These are phyloP conservation scores for Anthopleura xanthogrammica DNA, from an alignment of 92 coral and sea anemone species.

Conservation along the genomic window DNA sequence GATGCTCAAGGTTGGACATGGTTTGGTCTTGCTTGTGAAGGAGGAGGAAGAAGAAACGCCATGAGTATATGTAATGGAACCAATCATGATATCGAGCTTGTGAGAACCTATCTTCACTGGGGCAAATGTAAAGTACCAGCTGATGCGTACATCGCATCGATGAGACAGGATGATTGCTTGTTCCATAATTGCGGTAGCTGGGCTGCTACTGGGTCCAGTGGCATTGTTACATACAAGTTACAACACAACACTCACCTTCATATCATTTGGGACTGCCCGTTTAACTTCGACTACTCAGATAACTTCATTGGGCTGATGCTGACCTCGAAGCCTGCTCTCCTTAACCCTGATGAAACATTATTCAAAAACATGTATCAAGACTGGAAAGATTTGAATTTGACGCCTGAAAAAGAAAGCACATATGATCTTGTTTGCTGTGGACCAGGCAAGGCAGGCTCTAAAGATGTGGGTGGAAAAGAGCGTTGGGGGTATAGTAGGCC, in stretches of 20 bases:
- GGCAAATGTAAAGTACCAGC: slow-evolving; percentile 41
- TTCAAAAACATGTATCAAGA: too few relatives aligned
- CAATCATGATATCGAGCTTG: slow-evolving; percentile 3
- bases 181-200: slow-evolving; percentile 36
- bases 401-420: slow-evolving; percentile 16
- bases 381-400: not conserved
- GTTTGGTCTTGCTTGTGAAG: not conserved
- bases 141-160: slow-evolving; percentile 13
- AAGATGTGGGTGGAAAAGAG: slow-evolving; percentile 23
- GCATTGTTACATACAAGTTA: not conserved
- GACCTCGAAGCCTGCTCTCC: not conserved
- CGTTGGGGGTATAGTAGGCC: too few relatives aligned
- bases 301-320: not conserved
- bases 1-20: too few relatives aligned
- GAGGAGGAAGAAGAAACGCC: slow-evolving; percentile 34
- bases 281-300: not conserved
- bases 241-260: not conserved
- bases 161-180: slow-evolving; percentile 27
- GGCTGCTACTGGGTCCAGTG: slow-evolving; percentile 28
- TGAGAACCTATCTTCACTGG: slow-evolving; percentile 23
- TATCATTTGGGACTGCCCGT: not conserved
- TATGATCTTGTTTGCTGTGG: slow-evolving; percentile 50
- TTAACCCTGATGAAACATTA: too few relatives aligned
- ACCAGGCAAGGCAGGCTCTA: slow-evolving; percentile 16
- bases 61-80: too few relatives aligned